Evolutionary conservation across 1,140 invertebrate species (phyloP), one percentile per base, ranked within the genome.

Genomic region (Leptinotarsa defecta): DNA sequence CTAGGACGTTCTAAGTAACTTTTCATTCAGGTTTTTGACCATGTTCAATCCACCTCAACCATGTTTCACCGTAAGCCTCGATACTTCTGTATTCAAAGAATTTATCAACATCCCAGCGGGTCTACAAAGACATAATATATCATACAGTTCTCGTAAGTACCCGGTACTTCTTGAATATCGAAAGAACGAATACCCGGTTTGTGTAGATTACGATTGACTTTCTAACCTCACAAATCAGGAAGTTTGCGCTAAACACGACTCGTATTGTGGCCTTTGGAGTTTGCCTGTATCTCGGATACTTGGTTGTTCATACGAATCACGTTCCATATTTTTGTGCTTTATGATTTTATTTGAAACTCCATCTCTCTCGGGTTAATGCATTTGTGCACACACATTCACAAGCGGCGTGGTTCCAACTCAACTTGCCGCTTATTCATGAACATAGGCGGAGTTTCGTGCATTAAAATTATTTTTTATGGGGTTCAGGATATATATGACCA

Each of bases 181-280:
- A 57, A 57, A 15, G 52, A 57, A 15, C 15, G 52, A 57, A 57
- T 17, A n/a, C 52, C 52, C 4, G n/a, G 2, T 57, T 57, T 57
- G 52, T 57, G 52, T 19, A 57, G 52, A 57, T 57, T 57, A 57
- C 52, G 52, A 19, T 57, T 57, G 52, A 57, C 52, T 57, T 57
- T 19, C 15, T 57, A 57, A 57, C 52, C 52, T 19, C 52, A 57
- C 15, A 57, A 57, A 57, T 17, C 52, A 57, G 52, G 52, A 57
- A 57, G 52, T 57, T 57, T 57, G 17, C 52, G 52, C 52, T 57
- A 57, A n/a, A 57, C 52, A 57, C 52, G 52, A 57, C 52, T 57
- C 52, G n/a, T 57, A 19, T 57, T 57, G 52, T 57, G 52, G 52
- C 52, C 52, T 5, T 57, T 57, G 52, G 17, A 57, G 52, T 57